Evolutionary conservation across 2,797 vertebrate genomes (phyloP).

Genomic region (Micropoecilia bifurca): DNA sequence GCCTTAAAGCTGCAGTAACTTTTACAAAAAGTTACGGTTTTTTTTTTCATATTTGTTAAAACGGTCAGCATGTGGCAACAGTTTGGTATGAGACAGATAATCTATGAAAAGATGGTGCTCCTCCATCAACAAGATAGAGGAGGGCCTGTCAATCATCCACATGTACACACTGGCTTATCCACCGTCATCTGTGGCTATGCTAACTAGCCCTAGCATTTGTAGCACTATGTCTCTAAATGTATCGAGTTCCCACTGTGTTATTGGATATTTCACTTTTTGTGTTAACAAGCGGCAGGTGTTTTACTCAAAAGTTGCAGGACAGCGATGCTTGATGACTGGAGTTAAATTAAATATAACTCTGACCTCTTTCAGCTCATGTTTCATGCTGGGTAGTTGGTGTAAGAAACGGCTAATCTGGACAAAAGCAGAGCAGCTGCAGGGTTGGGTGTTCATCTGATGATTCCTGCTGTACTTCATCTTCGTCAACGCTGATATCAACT

Average conservation of each 20-base stretch:
- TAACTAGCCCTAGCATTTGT: not conserved
- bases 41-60: too few relatives aligned
- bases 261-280: not conserved
- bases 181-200: too few relatives aligned
- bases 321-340: not conserved
- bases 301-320: too few relatives aligned
- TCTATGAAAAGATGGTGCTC: too few relatives aligned
- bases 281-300: not conserved
- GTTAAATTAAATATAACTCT: not conserved
- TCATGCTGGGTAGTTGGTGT: not conserved
- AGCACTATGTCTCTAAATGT: not conserved
- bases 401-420: not conserved
- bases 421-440: not conserved
- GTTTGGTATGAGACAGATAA: too few relatives aligned
- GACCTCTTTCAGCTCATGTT: not conserved
- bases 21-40: too few relatives aligned
- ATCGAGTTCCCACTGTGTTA: not conserved
- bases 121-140: too few relatives aligned
- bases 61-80: too few relatives aligned
- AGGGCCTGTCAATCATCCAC: too few relatives aligned
- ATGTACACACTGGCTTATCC: too few relatives aligned
- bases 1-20: not conserved
- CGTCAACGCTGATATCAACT: not conserved
- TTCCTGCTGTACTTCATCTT: not conserved
- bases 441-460: not conserved